A percentile compares a stretch with the other conserved stretches of the same genome.
These are phyloP conservation scores for Rhaphigaster nebulosa DNA, from an alignment of 2,888 invertebrate species.

Conservation along the genomic window DNA sequence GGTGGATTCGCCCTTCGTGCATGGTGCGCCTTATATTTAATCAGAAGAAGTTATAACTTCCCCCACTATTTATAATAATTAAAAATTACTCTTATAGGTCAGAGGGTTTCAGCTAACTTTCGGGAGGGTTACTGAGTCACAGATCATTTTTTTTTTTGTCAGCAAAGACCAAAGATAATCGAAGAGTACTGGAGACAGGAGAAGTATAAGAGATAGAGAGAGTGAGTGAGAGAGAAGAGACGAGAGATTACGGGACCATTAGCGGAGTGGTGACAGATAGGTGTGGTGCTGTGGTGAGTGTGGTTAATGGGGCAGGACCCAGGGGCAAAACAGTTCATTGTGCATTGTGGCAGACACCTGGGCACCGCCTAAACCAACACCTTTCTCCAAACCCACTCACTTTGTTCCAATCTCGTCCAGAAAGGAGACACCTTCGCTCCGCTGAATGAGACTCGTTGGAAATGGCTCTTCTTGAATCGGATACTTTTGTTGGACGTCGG, in stretches of 20 bases:
- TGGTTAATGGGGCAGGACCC: constrained; percentile 29
- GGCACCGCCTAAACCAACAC: constrained; percentile 47
- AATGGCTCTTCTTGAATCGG: constrained; percentile 48
- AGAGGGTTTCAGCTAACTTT: too few relatives aligned
- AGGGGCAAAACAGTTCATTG: neutral
- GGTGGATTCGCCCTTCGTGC: too few relatives aligned
- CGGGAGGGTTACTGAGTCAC: too few relatives aligned
- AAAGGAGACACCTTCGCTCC: constrained; percentile 32
- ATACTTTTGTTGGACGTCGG: constrained; percentile 21
- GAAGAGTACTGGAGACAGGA: neutral
- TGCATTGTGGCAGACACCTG: neutral
- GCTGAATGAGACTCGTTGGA: constrained; percentile 25
- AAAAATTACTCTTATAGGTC: too few relatives aligned
- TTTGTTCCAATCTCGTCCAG: constrained; percentile 27
- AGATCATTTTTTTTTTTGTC: neutral
- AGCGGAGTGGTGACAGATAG: constrained; percentile 49
- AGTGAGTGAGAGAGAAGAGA: neutral
- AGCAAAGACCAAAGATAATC: neutral
- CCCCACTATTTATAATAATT: too few relatives aligned
- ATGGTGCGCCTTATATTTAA: too few relatives aligned
- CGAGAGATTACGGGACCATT: constrained; percentile 25
- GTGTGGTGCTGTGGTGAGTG: constrained; percentile 20
- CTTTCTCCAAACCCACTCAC: constrained; percentile 49
- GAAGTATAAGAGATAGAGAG: neutral
- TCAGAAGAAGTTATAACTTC: too few relatives aligned